Evolutionary conservation across 2,797 vertebrate genomes (phyloP).

Genomic region (Falco biarmicus): DNA sequence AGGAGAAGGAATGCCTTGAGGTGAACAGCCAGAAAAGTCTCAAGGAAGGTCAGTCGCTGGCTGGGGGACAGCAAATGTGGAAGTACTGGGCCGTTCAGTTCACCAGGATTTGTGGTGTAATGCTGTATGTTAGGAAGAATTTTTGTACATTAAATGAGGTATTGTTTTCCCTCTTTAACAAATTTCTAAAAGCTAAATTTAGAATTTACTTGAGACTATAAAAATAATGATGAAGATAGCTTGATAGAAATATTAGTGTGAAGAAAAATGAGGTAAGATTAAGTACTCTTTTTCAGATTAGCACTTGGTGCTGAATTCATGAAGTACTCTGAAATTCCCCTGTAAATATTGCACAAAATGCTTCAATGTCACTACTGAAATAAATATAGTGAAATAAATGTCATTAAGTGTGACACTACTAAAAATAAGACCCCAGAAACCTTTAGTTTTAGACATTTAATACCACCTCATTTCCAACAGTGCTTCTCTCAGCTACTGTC

Average conservation of each 20-base stretch:
- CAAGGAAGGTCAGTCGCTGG: constrained; percentile 82
- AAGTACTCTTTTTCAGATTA: neutral
- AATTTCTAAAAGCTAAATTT: neutral
- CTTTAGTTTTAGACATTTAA: neutral
- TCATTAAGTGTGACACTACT: neutral
- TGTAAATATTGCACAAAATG: neutral
- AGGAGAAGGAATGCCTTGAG: constrained; percentile 83
- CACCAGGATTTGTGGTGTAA: neutral
- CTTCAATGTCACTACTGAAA: neutral
- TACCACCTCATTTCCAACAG: neutral
- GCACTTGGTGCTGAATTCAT: neutral
- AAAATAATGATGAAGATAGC: neutral
- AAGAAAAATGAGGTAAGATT: neutral
- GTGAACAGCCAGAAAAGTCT: constrained; percentile 81
- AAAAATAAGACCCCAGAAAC: neutral
- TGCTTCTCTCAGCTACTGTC: neutral
- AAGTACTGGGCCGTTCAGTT: neutral
- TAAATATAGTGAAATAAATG: neutral
- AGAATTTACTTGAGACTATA: neutral
- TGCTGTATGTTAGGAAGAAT: neutral
- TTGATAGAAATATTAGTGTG: neutral
- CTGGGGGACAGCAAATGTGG: neutral
- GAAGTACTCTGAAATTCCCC: neutral
- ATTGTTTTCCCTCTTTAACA: neutral
- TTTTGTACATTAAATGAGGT: neutral